Base-by-base conservation (phyloP, 2,113 vertebrate genomes). In the Corythaixoides concolor region DNA sequence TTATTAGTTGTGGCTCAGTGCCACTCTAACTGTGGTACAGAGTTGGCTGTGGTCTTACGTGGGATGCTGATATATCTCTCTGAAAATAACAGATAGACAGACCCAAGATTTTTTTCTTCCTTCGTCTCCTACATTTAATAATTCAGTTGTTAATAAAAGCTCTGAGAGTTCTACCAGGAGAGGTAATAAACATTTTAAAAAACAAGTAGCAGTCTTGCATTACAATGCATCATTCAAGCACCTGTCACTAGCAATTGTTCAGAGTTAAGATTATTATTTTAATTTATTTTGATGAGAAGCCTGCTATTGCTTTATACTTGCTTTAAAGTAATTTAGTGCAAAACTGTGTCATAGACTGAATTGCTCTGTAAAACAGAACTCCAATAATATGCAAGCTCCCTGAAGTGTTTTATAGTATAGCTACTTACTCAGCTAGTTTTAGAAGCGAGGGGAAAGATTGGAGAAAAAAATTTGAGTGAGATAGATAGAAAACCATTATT, bases 1-100 rank as follows among this genome's bases (percentile, higher is more conserved):
- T 95, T 88, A 84, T 94, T 91, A 77, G 37, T 7, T 70, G 64
- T 90, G 90, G 85, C 90, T 85, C 62, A 15, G 59, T 88, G 85
- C 79, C 88, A 74, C 62, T 53, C 62, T 60, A 33, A 21, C 41
- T 80, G 74, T 88, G 92, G 55, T 69, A 77, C 67, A 12, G 82
- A 84, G 28, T 43, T 92, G 78, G 72, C 94, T 92, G 72, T 49
- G 59, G 78, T 93, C 80, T 78, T 20, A 15, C 63, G 79, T 86
- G 72, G 55, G 76, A 88, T 93, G 83, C 76, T 92, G 64, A 18
- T 81, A 24, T 16, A 92, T 47, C 41, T 66, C 75, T 58, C 91
- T 92, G 76, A 69, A 95, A 84, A 81, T 81, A 92, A 73, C n/a
- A 82, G 37, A 80, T 19, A 85, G 64, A 53, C 19, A 9, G 32